phyloP scores from a whole-genome alignment of 2,113 vertebrate genomes.

The Gasterosteus nipponicus region DNA sequence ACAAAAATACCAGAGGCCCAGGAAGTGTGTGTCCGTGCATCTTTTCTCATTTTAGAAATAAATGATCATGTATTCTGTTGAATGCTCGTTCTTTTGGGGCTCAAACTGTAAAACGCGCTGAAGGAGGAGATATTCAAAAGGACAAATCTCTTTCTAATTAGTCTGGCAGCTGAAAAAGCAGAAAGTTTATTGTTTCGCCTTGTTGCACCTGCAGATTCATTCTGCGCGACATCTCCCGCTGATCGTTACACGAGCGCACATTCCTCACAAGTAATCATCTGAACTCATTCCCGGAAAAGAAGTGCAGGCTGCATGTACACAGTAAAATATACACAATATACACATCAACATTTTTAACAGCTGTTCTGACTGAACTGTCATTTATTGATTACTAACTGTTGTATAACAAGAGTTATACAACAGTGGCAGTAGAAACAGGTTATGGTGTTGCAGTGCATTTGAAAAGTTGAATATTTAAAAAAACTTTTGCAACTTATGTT shows the following conservation, averaged over 20 bases:
- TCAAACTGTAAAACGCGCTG: not conserved
- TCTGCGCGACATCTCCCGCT: conserved; percentile 68
- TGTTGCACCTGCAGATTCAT: conserved; percentile 69
- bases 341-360: too few relatives aligned
- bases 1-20: not conserved
- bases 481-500: conserved; percentile 6
- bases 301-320: not conserved
- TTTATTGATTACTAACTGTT: conserved; percentile 24
- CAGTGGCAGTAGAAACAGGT: not conserved
- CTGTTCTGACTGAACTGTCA: conserved; percentile 7
- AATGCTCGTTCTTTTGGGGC: conserved; percentile 3
- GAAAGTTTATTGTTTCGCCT: conserved; percentile 48
- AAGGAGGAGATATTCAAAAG: not conserved
- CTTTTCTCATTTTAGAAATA: not conserved
- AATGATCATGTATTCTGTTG: conserved; percentile 5
- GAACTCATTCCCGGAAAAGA: conserved; percentile 13
- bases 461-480: conserved; percentile 40
- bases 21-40: not conserved
- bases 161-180: conserved; percentile 62
- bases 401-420: not conserved
- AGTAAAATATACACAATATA: not conserved
- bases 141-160: not conserved
- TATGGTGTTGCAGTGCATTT: not conserved
- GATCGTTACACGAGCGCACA: conserved; percentile 63
- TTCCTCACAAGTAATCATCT: conserved; percentile 58